Conservation (phyloP, 2,113 vertebrate genomes). For the Barbus barbus region DNA sequence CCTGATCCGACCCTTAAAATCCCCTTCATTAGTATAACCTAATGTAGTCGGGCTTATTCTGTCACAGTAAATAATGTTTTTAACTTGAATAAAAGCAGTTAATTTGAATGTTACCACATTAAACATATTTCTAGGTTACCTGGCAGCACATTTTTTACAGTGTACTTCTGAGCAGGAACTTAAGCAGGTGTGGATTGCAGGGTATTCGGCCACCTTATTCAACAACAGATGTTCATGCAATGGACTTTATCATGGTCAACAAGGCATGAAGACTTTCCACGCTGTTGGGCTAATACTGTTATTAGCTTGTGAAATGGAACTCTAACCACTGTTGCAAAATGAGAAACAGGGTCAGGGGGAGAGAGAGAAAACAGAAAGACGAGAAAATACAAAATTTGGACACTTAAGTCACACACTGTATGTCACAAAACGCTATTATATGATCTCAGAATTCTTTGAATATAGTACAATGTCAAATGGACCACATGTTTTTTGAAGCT, state of each 20-base stretch:
- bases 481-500: neutral
- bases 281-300: conserved; percentile 28
- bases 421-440: neutral
- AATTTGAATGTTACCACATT: neutral
- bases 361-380: neutral
- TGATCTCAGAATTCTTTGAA: neutral
- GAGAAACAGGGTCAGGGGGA: neutral
- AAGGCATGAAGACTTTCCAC: conserved; percentile 39
- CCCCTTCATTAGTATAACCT: neutral
- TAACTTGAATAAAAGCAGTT: neutral
- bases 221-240: conserved; percentile 38
- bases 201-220: conserved; percentile 6
- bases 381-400: neutral
- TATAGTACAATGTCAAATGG: neutral
- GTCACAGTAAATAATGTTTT: neutral
- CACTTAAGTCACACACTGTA: neutral
- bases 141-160: neutral
- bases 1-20: neutral
- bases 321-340: conserved; percentile 9
- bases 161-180: neutral
- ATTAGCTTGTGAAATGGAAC: conserved; percentile 36
- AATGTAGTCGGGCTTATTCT: neutral
- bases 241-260: conserved; percentile 49
- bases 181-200: conserved; percentile 9
- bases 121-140: neutral